phyloP scores from a whole-genome alignment of 2,888 invertebrate genomes.

The Tinea pellionella region DNA sequence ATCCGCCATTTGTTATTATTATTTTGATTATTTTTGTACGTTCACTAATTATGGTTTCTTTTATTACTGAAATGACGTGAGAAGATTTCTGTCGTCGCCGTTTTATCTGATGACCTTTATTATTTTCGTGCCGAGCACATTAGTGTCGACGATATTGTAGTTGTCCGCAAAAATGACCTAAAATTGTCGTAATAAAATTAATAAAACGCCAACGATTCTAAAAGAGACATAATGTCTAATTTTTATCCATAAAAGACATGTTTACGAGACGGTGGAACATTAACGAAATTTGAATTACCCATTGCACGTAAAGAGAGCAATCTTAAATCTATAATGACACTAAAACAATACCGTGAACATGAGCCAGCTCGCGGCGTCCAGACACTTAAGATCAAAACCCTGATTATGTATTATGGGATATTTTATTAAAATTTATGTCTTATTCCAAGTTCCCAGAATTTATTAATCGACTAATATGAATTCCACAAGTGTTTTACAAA shows the following conservation, averaged over 20 bases:
- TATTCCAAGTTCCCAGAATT: constrained; percentile 61
- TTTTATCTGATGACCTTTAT: background rate
- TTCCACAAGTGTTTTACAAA: constrained; percentile 48
- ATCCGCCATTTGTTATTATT: constrained; percentile 39
- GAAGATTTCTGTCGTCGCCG: background rate
- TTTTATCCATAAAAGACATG: constrained; percentile 13
- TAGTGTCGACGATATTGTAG: background rate
- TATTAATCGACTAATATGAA: constrained; percentile 67
- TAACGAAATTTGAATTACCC: constrained; percentile 14
- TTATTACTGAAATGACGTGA: constrained; percentile 17
- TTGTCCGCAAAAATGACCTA: background rate
- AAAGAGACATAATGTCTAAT: constrained; percentile 11
- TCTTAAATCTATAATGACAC: constrained; percentile 32
- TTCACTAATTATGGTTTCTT: constrained; percentile 15
- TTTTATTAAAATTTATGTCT: constrained; percentile 68
- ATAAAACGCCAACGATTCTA: constrained; percentile 7
- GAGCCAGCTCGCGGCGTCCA: constrained; percentile 18
- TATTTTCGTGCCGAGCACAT: background rate
- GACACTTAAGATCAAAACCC: constrained; percentile 44
- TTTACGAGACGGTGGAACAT: constrained; percentile 1
- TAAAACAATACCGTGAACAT: constrained; percentile 41
- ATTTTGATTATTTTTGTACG: constrained; percentile 43
- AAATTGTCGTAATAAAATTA: background rate
- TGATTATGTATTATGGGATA: constrained; percentile 51
- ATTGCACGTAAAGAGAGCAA: constrained; percentile 29